A percentile compares a stretch with the other conserved stretches of the same genome.
Conservation (phyloP, 2,888 invertebrate species). For the Argyra leucocephala region DNA sequence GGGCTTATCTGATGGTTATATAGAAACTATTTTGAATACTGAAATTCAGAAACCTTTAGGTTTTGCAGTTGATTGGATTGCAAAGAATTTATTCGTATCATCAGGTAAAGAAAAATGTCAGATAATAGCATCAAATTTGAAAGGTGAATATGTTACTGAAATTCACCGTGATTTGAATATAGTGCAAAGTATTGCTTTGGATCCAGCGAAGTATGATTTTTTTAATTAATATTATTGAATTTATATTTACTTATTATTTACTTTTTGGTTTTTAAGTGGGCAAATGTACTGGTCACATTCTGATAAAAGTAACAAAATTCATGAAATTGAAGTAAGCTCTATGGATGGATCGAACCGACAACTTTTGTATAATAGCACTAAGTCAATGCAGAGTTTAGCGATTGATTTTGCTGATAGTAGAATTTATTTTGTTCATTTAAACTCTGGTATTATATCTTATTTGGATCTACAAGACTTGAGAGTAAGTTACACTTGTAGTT, state of each 20-base stretch:
- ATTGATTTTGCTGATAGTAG: conserved; percentile 51
- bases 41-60: conserved; percentile 50
- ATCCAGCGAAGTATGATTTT: conserved; percentile 51
- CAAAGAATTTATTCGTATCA: conserved; percentile 52
- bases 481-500: no score
- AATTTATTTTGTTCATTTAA: conserved; percentile 62
- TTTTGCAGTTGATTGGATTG: conserved; percentile 75
- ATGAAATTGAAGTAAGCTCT: conserved; percentile 51
- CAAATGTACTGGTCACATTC: conserved; percentile 52
- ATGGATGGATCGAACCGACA: conserved; percentile 55
- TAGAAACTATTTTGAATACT: conserved; percentile 64
- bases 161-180: conserved; percentile 39
- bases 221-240: no score
- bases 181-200: conserved; percentile 58
- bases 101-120: conserved; percentile 46
- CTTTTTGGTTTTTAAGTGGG: conserved; percentile 39
- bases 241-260: conserved; percentile 8
- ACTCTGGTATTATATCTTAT: conserved; percentile 52
- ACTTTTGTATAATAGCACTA: conserved; percentile 31
- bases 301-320: conserved; percentile 34
- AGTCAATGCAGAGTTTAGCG: conserved; percentile 48
- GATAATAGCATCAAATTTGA: conserved; percentile 61
- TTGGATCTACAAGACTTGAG: conserved; percentile 45
- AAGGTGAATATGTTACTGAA: conserved; percentile 58
- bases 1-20: conserved; percentile 56